Conservation (phyloP, 1,140 invertebrate genomes). For the Procambarus virginalis region DNA sequence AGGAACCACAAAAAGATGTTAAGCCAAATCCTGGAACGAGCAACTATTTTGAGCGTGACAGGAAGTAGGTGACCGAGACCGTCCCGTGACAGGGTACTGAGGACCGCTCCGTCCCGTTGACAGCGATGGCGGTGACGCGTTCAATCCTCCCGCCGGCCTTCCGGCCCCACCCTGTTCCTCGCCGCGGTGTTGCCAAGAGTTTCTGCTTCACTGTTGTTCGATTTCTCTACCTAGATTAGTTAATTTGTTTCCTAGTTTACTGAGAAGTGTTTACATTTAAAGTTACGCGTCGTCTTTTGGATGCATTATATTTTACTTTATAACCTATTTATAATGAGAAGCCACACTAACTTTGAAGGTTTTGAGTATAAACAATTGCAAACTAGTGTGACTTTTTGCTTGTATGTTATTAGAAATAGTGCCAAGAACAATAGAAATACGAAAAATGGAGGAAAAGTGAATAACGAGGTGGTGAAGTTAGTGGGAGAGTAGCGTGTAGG, state of each 20-base stretch:
- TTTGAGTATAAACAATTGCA: too few species aligned
- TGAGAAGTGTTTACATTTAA: background rate
- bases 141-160: conserved; percentile 7
- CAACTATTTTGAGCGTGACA: too few species aligned
- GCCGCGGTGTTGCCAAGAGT: background rate
- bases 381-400: background rate
- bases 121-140: background rate
- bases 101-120: too few species aligned
- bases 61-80: too few species aligned
- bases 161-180: background rate
- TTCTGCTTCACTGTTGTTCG: background rate
- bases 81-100: too few species aligned
- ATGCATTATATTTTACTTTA: background rate
- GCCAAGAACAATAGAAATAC: background rate
- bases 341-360: background rate
- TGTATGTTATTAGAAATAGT: background rate
- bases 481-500: too few species aligned
- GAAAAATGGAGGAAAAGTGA: background rate
- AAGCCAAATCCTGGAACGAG: too few species aligned
- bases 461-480: too few species aligned
- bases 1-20: too few species aligned
- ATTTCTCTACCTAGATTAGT: background rate
- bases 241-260: background rate
- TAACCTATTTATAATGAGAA: background rate
- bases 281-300: background rate